Base-by-base conservation (phyloP, 2,888 invertebrate species). In the Cataglyphis livida region DNA sequence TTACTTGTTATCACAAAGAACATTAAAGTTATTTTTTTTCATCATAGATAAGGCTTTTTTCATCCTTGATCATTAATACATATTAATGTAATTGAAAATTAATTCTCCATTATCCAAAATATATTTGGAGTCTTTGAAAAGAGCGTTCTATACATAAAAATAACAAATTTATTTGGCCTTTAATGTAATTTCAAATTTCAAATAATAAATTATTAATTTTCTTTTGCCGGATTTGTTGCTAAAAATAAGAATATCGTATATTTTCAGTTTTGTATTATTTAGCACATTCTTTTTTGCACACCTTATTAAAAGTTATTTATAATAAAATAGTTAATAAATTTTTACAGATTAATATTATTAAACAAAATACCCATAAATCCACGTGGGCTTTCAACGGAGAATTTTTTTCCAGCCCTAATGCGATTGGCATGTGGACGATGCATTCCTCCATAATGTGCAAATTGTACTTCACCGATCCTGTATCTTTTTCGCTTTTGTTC, bases 401-500 rank as follows among this genome's bases (percentile, higher is more conserved):
- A 93, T 98, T 98, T 91, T 97, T 98, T 91, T 97, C 97, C 90
- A 98, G 95, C 0, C 98, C 98, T 84, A 98, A 95, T 0, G 98
- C 97, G 74, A 98, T 96, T 0, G 98, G 98, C 96, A 97, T 97
- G 88, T 97, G 96, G 6, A 98, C 96, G 0, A 97, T 96, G 93
- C 98, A 98, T 85, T 98, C 97, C 2, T 95, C 95, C 98, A 98
- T 98, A 12, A 98, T 97, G 90, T 98, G 98, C 78, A 98, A 94
- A 92, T 96, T 96, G 83, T 96, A 95, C 75, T 95, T 95, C 25
- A 86, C 82, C 61, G 86, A 84, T 15, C 85, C 66, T 9, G 86
- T 78, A 6, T 87, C 83, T 7, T 85, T 62, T 38, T 73, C 73
- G 0, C 81, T 85, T 70, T 92, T 89, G 83, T 93, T 92, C 6